Evolutionary conservation across 2,113 vertebrate species (phyloP).

Genomic region (Phalacrocorax brasilianus): DNA sequence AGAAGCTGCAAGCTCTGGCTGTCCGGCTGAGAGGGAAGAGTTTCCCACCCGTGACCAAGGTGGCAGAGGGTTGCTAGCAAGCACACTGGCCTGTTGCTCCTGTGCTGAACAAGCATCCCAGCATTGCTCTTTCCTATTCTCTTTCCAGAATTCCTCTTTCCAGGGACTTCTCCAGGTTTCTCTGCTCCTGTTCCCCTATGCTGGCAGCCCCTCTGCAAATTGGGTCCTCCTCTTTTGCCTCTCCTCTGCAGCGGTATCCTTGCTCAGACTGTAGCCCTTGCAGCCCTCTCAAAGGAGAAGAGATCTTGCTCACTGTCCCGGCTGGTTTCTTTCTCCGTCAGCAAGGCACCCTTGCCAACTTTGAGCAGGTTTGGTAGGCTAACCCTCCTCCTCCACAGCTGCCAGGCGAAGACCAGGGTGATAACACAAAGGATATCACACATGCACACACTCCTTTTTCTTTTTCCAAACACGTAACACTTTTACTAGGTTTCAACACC

Average conservation of each 20-base stretch:
- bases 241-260: not conserved
- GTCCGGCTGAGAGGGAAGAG: not conserved
- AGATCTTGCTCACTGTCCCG: not conserved
- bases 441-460: not conserved
- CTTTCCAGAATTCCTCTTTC: not conserved
- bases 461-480: not conserved
- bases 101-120: not conserved
- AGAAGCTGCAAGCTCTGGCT: not conserved
- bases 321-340: not conserved
- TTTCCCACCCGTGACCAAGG: not conserved
- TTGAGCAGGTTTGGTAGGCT: not conserved
- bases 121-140: not conserved
- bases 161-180: not conserved
- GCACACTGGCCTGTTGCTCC: not conserved
- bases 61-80: not conserved
- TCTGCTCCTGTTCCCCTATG: not conserved
- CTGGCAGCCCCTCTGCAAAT: not conserved
- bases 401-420: not conserved
- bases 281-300: not conserved
- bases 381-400: not conserved
- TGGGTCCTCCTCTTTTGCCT: not conserved
- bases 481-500: not conserved
- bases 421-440: not conserved
- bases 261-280: accelerated
- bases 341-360: not conserved